Evolutionary conservation across 2,113 vertebrate species (phyloP).

Genomic region (Callipepla squamata): DNA sequence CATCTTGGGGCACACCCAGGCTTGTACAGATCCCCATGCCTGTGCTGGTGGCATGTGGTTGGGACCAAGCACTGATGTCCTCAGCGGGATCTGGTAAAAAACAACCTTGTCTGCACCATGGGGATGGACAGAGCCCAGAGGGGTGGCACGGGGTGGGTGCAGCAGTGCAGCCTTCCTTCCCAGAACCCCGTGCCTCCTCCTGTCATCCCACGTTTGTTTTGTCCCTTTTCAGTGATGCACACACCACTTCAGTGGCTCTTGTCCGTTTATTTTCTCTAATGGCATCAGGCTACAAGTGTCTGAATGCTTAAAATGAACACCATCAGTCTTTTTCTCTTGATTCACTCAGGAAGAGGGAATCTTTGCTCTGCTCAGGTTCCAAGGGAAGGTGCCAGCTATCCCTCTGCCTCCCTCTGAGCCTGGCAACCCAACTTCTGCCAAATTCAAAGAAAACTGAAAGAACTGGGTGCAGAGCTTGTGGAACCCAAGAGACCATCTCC

Average conservation of each 20-base stretch:
- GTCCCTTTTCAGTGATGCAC: neutral
- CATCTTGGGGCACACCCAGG: neutral
- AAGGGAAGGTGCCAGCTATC: neutral
- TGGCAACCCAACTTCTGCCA: accelerated
- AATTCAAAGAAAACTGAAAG: accelerated
- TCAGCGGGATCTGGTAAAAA: neutral
- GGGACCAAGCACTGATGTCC: neutral
- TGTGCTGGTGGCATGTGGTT: neutral
- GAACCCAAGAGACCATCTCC: no score
- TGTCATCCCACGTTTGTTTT: constrained; percentile 15
- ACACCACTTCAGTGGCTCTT: constrained; percentile 58
- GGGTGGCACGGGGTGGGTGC: accelerated
- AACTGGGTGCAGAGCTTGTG: neutral
- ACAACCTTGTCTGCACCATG: accelerated
- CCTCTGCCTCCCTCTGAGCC: neutral
- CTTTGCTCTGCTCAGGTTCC: neutral
- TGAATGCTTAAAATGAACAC: constrained; percentile 59
- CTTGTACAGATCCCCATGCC: accelerated
- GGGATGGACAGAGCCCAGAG: accelerated
- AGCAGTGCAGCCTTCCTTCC: neutral
- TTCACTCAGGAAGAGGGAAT: neutral
- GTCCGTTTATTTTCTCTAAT: constrained; percentile 54
- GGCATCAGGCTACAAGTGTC: constrained; percentile 61
- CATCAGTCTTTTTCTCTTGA: neutral
- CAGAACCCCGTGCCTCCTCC: neutral